Evolutionary conservation across 1,140 invertebrate species (phyloP).

Genomic region (Bombus soroeensis): DNA sequence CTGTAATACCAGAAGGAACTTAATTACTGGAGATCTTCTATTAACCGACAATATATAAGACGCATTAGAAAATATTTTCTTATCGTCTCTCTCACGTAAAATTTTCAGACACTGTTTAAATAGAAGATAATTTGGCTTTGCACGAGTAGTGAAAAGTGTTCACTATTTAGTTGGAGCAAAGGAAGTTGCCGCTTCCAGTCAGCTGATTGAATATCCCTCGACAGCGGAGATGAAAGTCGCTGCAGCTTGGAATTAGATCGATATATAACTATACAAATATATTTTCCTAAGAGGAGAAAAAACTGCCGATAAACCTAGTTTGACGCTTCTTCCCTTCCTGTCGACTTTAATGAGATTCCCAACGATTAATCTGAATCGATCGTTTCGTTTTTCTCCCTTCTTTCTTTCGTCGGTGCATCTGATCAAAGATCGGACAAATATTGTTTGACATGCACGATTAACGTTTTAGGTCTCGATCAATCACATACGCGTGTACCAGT

Average conservation of each 20-base stretch:
- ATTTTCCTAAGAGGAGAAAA: slow-evolving; percentile 27
- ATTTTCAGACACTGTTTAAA: background rate
- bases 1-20: background rate
- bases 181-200: slow-evolving; percentile 57
- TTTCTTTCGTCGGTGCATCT: background rate
- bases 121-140: slow-evolving; percentile 37
- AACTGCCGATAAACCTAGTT: slow-evolving; percentile 20
- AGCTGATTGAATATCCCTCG: slow-evolving; percentile 64
- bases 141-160: slow-evolving; percentile 13
- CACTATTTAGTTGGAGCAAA: slow-evolving; percentile 48
- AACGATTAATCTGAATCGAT: slow-evolving; percentile 34
- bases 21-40: background rate
- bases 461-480: slow-evolving; percentile 46
- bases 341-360: slow-evolving; percentile 45
- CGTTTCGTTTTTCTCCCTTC: background rate
- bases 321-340: slow-evolving; percentile 30
- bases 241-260: slow-evolving; percentile 46
- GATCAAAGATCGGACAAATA: background rate
- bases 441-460: background rate
- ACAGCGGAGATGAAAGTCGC: slow-evolving; percentile 60
- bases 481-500: slow-evolving; percentile 34
- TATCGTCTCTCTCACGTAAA: background rate
- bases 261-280: slow-evolving; percentile 54
- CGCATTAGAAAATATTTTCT: background rate
- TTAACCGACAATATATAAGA: slow-evolving; percentile 37